A percentile compares a stretch with the other conserved stretches of the same genome.
phyloP scores from a whole-genome alignment of 2,113 vertebrate species.

The Tyrannus savana region DNA sequence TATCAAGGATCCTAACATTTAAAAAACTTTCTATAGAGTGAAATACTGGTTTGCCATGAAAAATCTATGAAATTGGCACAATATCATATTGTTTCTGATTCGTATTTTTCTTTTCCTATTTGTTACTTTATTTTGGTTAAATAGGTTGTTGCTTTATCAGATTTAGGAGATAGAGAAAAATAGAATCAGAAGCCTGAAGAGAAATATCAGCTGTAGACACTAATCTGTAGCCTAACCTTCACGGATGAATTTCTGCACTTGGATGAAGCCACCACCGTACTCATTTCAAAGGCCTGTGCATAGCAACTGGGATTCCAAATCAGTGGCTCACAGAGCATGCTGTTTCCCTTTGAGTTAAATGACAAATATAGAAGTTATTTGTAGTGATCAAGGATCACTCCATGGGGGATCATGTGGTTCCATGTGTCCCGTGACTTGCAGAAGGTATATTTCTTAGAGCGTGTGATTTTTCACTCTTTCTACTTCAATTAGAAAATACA shows the following conservation, averaged over 20 bases:
- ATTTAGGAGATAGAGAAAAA: not conserved
- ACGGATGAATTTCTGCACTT: not conserved
- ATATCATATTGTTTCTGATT: not conserved
- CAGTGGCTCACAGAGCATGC: not conserved
- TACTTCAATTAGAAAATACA: not conserved
- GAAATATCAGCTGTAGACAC: not conserved
- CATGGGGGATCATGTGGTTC: not conserved
- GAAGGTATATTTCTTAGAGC: not conserved
- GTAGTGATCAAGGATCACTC: not conserved
- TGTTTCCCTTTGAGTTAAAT: not conserved
- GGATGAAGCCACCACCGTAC: not conserved
- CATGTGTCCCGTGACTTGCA: accelerated
- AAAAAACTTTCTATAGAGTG: not conserved
- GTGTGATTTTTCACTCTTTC: not conserved
- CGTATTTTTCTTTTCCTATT: not conserved
- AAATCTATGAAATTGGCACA: not conserved
- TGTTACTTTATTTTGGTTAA: not conserved
- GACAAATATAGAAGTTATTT: not conserved
- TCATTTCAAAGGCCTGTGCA: not conserved
- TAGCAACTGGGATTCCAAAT: not conserved
- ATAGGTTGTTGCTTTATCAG: not conserved
- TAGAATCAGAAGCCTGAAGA: not conserved
- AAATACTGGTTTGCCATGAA: not conserved
- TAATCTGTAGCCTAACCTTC: not conserved
- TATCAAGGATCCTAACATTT: not conserved